Evolutionary conservation across 2,888 invertebrate genomes (phyloP).

Genomic region (Agrotis clavis): DNA sequence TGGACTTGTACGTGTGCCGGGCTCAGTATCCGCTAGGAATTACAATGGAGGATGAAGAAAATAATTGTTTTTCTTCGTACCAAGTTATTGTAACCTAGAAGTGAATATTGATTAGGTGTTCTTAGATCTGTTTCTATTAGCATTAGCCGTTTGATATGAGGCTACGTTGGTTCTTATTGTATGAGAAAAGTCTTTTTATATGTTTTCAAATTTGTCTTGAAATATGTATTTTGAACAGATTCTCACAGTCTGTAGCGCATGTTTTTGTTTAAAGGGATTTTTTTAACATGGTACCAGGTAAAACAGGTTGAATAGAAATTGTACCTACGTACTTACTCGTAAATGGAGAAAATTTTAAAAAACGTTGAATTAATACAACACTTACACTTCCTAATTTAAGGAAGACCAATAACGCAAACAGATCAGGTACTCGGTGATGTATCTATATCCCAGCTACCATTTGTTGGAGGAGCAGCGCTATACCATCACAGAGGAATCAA

Average conservation of each 20-base stretch:
- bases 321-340: no score
- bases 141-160: neutral
- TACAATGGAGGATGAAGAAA: constrained; percentile 56
- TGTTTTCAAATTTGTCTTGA: neutral
- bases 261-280: no score
- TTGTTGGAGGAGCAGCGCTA: no score
- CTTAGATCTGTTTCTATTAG: constrained; percentile 45
- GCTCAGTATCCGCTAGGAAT: constrained; percentile 45
- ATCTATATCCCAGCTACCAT: no score
- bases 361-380: no score
- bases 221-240: neutral
- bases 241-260: neutral
- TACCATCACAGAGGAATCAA: no score
- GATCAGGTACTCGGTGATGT: neutral
- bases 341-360: no score
- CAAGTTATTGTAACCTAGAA: constrained; percentile 52
- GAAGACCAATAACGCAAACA: neutral
- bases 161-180: neutral
- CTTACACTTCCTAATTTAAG: neutral
- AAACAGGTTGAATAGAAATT: no score
- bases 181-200: neutral
- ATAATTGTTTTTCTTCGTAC: constrained; percentile 62
- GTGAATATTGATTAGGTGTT: constrained; percentile 47
- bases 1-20: constrained; percentile 51
- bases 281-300: no score